Evolutionary conservation across 64 coral and sea anemone genomes (phyloP).

Genomic region (Montipora capricornis): DNA sequence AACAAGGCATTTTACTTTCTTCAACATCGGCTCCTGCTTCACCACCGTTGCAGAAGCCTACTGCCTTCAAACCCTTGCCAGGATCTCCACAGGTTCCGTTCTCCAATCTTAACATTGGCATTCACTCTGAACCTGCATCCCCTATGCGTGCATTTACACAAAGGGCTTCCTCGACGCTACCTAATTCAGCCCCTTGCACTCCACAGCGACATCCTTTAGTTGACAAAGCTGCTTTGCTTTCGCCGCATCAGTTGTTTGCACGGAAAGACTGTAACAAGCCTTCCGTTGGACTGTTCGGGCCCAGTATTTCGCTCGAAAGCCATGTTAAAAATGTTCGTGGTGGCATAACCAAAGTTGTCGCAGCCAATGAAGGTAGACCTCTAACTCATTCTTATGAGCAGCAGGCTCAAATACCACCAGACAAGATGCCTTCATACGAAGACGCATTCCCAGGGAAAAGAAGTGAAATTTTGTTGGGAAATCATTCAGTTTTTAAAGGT

Average conservation of each 20-base stretch:
- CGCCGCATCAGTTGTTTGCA: slow-evolving; percentile 26
- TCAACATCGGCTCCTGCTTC: not conserved
- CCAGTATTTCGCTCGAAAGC: not conserved
- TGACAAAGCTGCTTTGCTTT: slow-evolving; percentile 28
- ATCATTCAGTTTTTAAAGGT: not conserved
- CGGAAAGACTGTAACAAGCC: slow-evolving; percentile 4
- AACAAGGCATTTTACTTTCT: slow-evolving; percentile 10
- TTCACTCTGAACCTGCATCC: slow-evolving; percentile 71
- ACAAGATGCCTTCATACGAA: not conserved
- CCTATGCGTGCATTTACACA: slow-evolving; percentile 33
- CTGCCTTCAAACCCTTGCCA: slow-evolving; percentile 68
- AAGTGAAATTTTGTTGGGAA: not conserved
- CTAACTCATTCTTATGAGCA: slow-evolving; percentile 36
- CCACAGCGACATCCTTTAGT: slow-evolving; percentile 56
- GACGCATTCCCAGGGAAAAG: slow-evolving; percentile 12
- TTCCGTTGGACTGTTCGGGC: not conserved
- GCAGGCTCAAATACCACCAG: slow-evolving; percentile 5
- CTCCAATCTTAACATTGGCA: slow-evolving; percentile 36
- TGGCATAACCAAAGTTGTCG: slow-evolving; percentile 20
- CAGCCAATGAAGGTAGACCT: slow-evolving; percentile 33
- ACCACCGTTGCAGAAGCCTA: slow-evolving; percentile 52
- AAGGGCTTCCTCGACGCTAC: not conserved
- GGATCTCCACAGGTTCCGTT: slow-evolving; percentile 49
- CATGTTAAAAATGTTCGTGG: slow-evolving; percentile 14
- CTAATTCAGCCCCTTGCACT: slow-evolving; percentile 64